Evolutionary conservation across 2,113 vertebrate genomes (phyloP).

Genomic region (Melospiza georgiana): DNA sequence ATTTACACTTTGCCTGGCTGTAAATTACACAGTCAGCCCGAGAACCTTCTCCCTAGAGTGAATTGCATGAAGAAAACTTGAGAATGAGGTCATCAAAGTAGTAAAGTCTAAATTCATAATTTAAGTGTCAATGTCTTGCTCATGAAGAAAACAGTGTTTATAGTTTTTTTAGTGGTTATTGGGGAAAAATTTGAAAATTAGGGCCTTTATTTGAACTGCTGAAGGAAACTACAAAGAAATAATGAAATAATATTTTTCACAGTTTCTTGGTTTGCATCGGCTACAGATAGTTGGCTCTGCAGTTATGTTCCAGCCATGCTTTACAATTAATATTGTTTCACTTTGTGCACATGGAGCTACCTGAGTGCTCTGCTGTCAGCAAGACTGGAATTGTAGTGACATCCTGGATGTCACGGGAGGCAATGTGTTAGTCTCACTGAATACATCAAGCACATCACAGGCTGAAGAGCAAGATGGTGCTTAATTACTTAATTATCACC

Average conservation of each 20-base stretch:
- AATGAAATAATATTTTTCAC: not conserved
- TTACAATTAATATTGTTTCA: not conserved
- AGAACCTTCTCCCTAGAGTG: not conserved
- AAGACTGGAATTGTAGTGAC: not conserved
- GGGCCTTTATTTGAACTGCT: not conserved
- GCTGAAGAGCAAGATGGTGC: not conserved
- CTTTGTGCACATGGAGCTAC: not conserved
- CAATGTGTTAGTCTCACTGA: not conserved
- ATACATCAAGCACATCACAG: not conserved
- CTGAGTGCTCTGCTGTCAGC: not conserved
- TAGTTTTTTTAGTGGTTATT: not conserved
- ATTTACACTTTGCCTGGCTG: not conserved
- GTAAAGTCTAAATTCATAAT: not conserved
- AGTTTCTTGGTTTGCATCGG: not conserved
- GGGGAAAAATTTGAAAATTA: not conserved
- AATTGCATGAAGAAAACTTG: not conserved
- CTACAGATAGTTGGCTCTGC: not conserved
- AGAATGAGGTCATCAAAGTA: not conserved
- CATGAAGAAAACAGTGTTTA: not conserved
- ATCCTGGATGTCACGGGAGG: not conserved
- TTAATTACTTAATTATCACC: constrained; percentile 56
- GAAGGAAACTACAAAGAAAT: not conserved
- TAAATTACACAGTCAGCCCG: not conserved
- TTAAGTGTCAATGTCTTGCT: not conserved
- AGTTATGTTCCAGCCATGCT: not conserved